phyloP scores from a whole-genome alignment of 2,888 invertebrate species.

The Zeuzera pyrina region DNA sequence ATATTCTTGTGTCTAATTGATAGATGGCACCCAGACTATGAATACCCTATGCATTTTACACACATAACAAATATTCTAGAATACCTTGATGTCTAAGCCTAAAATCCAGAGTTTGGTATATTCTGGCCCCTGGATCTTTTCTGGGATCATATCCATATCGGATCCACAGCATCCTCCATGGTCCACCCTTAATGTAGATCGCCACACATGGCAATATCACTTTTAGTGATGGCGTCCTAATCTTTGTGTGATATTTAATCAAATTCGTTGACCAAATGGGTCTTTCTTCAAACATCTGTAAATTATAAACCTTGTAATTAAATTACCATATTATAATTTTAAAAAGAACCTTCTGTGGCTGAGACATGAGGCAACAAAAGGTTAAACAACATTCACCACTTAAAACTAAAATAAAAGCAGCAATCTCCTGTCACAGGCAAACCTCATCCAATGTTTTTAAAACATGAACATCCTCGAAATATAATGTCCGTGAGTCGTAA shows the following conservation, averaged over 20 bases:
- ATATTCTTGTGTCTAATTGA: background rate
- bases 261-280: conserved; percentile 93
- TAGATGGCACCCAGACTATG: background rate
- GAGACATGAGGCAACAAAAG: too few relatives aligned
- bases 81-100: conserved; percentile 77
- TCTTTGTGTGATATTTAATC: conserved; percentile 76
- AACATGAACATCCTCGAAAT: too few relatives aligned
- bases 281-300: conserved; percentile 84
- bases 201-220: conserved; percentile 87
- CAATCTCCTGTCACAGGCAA: too few relatives aligned
- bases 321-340: too few relatives aligned
- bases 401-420: too few relatives aligned
- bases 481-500: too few relatives aligned
- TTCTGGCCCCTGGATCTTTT: conserved; percentile 81
- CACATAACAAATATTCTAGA: background rate
- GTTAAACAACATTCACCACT: too few relatives aligned
- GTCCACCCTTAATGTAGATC: conserved; percentile 90
- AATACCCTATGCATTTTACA: too few relatives aligned
- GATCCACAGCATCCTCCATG: conserved; percentile 94
- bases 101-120: conserved; percentile 93
- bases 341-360: too few relatives aligned
- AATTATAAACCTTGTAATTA: too few relatives aligned
- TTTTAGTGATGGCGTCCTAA: conserved; percentile 77
- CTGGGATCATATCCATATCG: conserved; percentile 94
- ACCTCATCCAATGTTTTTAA: too few relatives aligned